phyloP scores from a whole-genome alignment of 2,888 invertebrate genomes.

The Lamellibrachia columna region DNA sequence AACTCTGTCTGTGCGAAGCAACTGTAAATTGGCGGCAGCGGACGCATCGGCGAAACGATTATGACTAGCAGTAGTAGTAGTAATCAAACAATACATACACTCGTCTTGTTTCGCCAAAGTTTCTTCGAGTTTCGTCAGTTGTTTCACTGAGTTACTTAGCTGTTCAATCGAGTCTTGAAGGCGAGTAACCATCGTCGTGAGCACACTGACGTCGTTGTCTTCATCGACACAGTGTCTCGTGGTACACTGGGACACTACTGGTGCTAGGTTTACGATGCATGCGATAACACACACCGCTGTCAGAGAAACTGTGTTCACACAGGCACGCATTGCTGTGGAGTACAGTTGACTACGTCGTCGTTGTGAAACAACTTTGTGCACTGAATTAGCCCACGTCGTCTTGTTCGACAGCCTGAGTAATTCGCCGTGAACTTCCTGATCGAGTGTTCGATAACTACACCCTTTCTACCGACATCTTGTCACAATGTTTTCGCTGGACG shows the following conservation, averaged over 20 bases:
- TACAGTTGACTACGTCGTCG: not conserved
- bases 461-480: not conserved
- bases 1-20: too few species aligned
- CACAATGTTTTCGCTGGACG: not conserved
- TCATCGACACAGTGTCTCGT: not conserved
- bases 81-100: too few species aligned
- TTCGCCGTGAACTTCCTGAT: not conserved
- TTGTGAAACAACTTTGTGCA: not conserved
- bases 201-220: not conserved
- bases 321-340: not conserved
- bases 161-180: too few species aligned
- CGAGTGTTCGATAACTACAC: not conserved
- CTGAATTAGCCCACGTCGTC: not conserved
- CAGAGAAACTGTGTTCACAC: not conserved
- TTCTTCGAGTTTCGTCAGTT: too few species aligned
- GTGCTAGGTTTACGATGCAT: not conserved
- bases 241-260: not conserved
- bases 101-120: too few species aligned
- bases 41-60: too few species aligned
- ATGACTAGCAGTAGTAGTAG: too few species aligned
- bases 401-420: not conserved
- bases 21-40: too few species aligned
- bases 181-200: not conserved
- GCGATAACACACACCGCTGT: too few species aligned
- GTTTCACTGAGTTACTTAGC: not conserved